These are phyloP conservation scores for Tiphia femorata DNA, from an alignment of 2,888 invertebrate species.

Conservation along the genomic window DNA sequence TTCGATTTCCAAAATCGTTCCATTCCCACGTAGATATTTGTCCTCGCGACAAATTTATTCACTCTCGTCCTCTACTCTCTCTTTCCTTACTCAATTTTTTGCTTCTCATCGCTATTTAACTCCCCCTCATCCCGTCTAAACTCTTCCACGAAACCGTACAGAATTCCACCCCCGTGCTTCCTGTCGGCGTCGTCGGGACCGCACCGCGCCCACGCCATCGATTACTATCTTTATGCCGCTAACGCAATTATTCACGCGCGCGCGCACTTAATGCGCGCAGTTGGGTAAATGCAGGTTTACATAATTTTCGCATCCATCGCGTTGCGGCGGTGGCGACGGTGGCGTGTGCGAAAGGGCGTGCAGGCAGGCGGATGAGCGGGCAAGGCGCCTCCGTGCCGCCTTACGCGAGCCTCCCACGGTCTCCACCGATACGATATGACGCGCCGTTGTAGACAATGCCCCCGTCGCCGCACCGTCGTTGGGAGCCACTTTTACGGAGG, in stretches of 20 bases:
- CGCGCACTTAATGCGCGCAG: slow-evolving; percentile 33
- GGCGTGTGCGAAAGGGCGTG: not conserved
- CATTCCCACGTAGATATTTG: too few relatives aligned
- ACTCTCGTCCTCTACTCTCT: too few relatives aligned
- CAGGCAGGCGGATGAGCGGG: not conserved
- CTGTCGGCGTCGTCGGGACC: too few relatives aligned
- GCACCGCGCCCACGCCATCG: too few relatives aligned
- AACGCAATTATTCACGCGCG: slow-evolving; percentile 35
- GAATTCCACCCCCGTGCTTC: too few relatives aligned
- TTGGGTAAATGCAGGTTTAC: slow-evolving; percentile 48
- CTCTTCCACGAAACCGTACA: too few relatives aligned
- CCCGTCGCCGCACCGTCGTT: not conserved
- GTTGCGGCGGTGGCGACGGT: slow-evolving; percentile 15
- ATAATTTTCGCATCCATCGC: slow-evolving; percentile 51
- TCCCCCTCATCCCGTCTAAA: too few relatives aligned
- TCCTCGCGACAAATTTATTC: too few relatives aligned
- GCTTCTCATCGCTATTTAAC: too few relatives aligned
- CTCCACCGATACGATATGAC: slow-evolving; percentile 32
- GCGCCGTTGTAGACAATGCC: slow-evolving; percentile 24
- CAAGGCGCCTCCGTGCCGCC: too few relatives aligned
- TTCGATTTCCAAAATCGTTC: too few relatives aligned
- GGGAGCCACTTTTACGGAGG: slow-evolving; percentile 46
- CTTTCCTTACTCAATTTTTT: too few relatives aligned
- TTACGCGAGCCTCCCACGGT: slow-evolving; percentile 50
- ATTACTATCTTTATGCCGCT: slow-evolving; percentile 15